These are phyloP conservation scores for Mactromeris polynyma DNA, from an alignment of 2,888 invertebrate genomes.

Conservation along the genomic window DNA sequence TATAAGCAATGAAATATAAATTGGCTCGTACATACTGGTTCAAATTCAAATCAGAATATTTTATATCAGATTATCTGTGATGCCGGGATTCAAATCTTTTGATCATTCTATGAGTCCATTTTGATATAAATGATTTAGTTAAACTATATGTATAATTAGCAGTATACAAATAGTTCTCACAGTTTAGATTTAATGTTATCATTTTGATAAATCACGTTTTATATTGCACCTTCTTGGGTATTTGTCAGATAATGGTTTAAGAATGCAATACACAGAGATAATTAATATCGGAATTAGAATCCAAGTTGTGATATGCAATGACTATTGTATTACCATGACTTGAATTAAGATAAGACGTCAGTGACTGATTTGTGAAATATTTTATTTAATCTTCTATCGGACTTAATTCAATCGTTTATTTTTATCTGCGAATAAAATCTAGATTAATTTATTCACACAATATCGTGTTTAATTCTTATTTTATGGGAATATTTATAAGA, in stretches of 20 bases:
- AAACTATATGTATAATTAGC: slow-evolving; percentile 17
- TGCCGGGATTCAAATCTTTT: background rate
- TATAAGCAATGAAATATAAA: no score
- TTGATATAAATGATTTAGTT: slow-evolving; percentile 8
- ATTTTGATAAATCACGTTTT: background rate
- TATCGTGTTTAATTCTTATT: slow-evolving; percentile 57
- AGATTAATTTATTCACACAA: slow-evolving; percentile 69
- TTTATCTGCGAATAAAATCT: slow-evolving; percentile 56
- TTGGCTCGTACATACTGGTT: no score
- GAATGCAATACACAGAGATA: slow-evolving; percentile 14
- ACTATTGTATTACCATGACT: background rate
- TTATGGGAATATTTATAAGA: slow-evolving; percentile 57
- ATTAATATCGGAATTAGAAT: background rate
- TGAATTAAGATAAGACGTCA: slow-evolving; percentile 5
- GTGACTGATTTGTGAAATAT: slow-evolving; percentile 48
- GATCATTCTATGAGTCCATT: background rate
- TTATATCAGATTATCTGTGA: background rate
- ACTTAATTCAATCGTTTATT: slow-evolving; percentile 44
- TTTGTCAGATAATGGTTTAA: background rate
- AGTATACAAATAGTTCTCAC: slow-evolving; percentile 21
- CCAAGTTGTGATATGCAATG: background rate
- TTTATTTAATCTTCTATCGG: slow-evolving; percentile 31
- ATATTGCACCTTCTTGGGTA: background rate
- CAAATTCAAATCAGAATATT: background rate
- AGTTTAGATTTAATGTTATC: slow-evolving; percentile 15